phyloP scores from a whole-genome alignment of 2,888 invertebrate genomes.

The Adelphocoris suturalis region DNA sequence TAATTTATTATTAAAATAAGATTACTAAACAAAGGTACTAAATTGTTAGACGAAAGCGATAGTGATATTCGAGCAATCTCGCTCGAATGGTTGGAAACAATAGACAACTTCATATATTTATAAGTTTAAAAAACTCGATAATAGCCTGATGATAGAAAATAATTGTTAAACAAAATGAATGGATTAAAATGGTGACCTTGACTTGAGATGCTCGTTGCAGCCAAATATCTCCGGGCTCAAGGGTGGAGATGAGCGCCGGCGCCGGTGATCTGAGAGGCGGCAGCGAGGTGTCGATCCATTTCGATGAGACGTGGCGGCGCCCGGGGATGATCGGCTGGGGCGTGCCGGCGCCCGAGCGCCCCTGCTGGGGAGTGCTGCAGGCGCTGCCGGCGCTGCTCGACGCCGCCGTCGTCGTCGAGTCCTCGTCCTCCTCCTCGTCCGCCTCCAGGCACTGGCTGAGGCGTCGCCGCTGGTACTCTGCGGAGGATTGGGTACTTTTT shows the following conservation, averaged over 20 bases:
- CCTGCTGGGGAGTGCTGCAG: slow-evolving; percentile 33
- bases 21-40: no score
- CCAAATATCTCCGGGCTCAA: slow-evolving; percentile 65
- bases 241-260: slow-evolving; percentile 52
- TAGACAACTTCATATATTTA: no score
- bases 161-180: no score
- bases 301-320: slow-evolving; percentile 52
- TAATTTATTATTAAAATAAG: no score
- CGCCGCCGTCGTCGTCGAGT: slow-evolving; percentile 59
- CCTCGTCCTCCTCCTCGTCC: slow-evolving; percentile 67
- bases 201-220: slow-evolving; percentile 64
- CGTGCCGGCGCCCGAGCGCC: slow-evolving; percentile 34
- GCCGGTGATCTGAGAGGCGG: slow-evolving; percentile 56
- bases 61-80: no score
- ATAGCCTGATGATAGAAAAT: no score
- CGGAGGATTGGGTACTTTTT: neutral
- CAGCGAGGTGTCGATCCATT: slow-evolving; percentile 65
- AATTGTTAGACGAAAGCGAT: no score
- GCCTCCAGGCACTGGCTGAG: slow-evolving; percentile 73
- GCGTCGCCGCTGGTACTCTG: slow-evolving; percentile 67
- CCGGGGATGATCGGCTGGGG: slow-evolving; percentile 27
- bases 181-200: slow-evolving; percentile 31
- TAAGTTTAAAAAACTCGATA: no score
- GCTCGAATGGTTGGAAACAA: no score
- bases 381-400: slow-evolving; percentile 54